Conservation (phyloP, 1,140 invertebrate genomes). For the Cydia pomonella region DNA sequence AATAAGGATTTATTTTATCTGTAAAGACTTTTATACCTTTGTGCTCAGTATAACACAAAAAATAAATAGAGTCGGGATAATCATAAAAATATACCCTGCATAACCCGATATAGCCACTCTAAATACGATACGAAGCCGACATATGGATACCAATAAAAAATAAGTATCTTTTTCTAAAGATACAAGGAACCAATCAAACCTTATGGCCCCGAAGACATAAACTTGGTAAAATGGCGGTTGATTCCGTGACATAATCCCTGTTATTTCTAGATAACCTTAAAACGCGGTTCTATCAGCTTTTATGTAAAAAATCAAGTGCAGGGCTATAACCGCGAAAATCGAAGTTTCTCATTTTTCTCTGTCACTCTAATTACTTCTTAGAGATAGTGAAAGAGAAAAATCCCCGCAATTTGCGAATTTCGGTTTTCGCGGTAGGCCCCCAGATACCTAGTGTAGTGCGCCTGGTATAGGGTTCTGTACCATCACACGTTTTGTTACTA, state of each 20-base stretch:
- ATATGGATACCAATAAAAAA: slow-evolving; percentile 22
- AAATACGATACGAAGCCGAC: slow-evolving; percentile 7
- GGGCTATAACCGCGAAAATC: too few relatives aligned
- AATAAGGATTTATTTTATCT: too few relatives aligned
- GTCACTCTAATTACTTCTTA: too few relatives aligned
- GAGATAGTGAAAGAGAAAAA: too few relatives aligned
- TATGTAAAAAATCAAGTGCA: not conserved
- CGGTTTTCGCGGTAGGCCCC: too few relatives aligned
- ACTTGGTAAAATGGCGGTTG: not conserved
- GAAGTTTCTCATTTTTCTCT: too few relatives aligned
- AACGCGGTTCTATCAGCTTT: slow-evolving; percentile 8
- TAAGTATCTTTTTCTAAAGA: slow-evolving; percentile 28
- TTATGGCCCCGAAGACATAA: slow-evolving; percentile 23
- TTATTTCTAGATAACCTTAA: slow-evolving; percentile 26
- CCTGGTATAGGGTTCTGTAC: not conserved
- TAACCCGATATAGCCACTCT: slow-evolving; percentile 3
- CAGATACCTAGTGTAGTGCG: too few relatives aligned
- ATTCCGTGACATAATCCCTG: slow-evolving; percentile 16
- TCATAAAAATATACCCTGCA: not conserved
- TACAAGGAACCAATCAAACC: slow-evolving; percentile 31
- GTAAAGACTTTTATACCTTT: too few relatives aligned
- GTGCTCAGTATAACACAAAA: not conserved
- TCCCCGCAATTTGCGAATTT: too few relatives aligned
- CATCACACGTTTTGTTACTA: too few relatives aligned
- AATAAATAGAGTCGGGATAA: not conserved